These are phyloP conservation scores for Podiceps cristatus DNA, from an alignment of 2,113 vertebrate species.

Conservation along the genomic window DNA sequence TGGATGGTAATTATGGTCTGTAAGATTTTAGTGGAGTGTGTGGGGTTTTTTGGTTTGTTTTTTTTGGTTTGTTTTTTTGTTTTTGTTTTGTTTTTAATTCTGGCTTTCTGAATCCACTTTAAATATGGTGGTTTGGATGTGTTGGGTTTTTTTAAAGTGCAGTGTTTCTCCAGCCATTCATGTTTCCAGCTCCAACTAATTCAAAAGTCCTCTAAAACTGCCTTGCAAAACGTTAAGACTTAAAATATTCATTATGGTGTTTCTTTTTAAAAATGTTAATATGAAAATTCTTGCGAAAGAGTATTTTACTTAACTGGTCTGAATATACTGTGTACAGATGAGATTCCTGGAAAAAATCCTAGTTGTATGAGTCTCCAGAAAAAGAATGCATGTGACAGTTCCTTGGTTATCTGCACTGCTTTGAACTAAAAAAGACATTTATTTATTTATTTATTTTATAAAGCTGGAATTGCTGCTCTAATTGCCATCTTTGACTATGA, in stretches of 20 bases:
- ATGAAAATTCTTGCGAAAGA: background rate
- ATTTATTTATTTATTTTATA: background rate
- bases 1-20: background rate
- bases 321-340: background rate
- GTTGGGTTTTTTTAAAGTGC: background rate
- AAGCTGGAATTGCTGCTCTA: background rate
- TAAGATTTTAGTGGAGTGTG: background rate
- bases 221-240: background rate
- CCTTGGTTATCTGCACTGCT: background rate
- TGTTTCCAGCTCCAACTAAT: background rate
- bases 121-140: background rate
- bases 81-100: background rate
- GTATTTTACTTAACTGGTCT: background rate
- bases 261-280: background rate
- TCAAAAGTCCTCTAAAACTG: background rate
- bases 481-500: background rate
- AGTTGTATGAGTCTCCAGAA: background rate
- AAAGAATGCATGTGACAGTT: background rate
- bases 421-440: background rate
- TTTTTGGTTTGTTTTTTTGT: background rate
- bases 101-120: background rate
- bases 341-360: slow-evolving; percentile 18
- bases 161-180: accelerated
- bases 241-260: background rate
- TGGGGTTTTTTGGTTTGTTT: no score